These are phyloP conservation scores for Coregonus clupeaformis DNA, from an alignment of 2,113 vertebrate species.

Conservation along the genomic window DNA sequence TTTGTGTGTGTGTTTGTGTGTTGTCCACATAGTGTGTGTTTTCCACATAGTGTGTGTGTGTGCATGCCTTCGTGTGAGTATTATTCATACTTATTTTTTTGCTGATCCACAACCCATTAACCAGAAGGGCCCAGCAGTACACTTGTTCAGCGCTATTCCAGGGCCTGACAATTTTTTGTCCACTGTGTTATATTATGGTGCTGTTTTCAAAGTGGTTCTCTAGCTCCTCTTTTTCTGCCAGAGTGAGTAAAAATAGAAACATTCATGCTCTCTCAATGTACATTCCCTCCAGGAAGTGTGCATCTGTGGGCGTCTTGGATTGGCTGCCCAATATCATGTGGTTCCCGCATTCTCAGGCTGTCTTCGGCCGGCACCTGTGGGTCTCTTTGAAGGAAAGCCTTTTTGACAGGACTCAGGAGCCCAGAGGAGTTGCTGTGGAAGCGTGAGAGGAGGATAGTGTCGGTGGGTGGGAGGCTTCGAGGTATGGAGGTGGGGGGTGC, in stretches of 20 bases:
- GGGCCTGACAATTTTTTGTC: conserved; percentile 9
- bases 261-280: conserved; percentile 70
- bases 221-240: conserved; percentile 67
- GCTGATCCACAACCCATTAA: conserved; percentile 11
- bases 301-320: conserved; percentile 55
- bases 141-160: conserved; percentile 14
- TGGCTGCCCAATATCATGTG: conserved; percentile 61
- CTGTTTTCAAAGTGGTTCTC: conserved; percentile 62
- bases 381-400: conserved; percentile 72
- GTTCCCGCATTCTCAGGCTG: conserved; percentile 36
- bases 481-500: neutral
- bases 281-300: conserved; percentile 74
- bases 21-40: conserved; percentile 10
- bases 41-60: neutral
- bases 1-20: neutral
- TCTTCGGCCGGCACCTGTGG: conserved; percentile 74
- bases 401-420: conserved; percentile 74
- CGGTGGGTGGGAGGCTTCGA: conserved; percentile 34
- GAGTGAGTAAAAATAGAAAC: conserved; percentile 77
- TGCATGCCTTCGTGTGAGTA: neutral
- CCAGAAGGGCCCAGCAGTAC: conserved; percentile 14
- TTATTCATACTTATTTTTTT: conserved; percentile 12
- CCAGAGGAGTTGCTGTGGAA: conserved; percentile 68
- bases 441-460: conserved; percentile 63
- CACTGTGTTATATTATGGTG: conserved; percentile 53